These are phyloP conservation scores for Brachypterus glaber DNA, from an alignment of 2,888 invertebrate genomes.

Conservation along the genomic window DNA sequence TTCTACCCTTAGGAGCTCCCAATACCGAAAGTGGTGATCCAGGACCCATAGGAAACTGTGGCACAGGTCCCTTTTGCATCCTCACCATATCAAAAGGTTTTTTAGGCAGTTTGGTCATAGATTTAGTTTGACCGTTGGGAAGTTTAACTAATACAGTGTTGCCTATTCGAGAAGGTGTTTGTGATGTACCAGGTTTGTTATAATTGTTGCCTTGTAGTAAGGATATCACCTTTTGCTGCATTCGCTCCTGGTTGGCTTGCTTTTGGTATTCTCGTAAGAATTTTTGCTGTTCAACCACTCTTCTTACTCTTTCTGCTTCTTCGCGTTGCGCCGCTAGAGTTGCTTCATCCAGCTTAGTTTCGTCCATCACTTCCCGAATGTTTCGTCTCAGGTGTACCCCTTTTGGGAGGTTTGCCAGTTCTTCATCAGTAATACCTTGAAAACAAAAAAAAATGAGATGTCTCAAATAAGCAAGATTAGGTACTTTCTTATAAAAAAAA, in stretches of 20 bases:
- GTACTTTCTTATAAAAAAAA: too few species aligned
- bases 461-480: too few species aligned
- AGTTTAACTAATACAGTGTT: slow-evolving; percentile 40
- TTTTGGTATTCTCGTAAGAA: slow-evolving; percentile 73
- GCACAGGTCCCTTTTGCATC: slow-evolving; percentile 28
- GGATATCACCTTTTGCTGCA: slow-evolving; percentile 61
- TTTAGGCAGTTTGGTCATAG: slow-evolving; percentile 38
- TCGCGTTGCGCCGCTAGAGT: slow-evolving; percentile 87
- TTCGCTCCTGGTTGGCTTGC: slow-evolving; percentile 65
- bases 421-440: slow-evolving; percentile 29
- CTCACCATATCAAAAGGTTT: slow-evolving; percentile 37
- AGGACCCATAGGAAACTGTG: slow-evolving; percentile 35
- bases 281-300: slow-evolving; percentile 78
- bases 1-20: slow-evolving; percentile 17
- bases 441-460: slow-evolving; percentile 5
- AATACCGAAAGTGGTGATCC: slow-evolving; percentile 27
- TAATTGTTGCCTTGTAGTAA: slow-evolving; percentile 57
- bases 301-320: slow-evolving; percentile 77
- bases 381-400: slow-evolving; percentile 65
- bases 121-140: slow-evolving; percentile 41
- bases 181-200: slow-evolving; percentile 32
- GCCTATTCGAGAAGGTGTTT: slow-evolving; percentile 29
- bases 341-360: slow-evolving; percentile 84
- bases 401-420: slow-evolving; percentile 27
- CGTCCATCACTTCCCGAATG: slow-evolving; percentile 88